Base-by-base conservation (phyloP, 2,888 invertebrate genomes). In the Pogonocherus hispidulus region DNA sequence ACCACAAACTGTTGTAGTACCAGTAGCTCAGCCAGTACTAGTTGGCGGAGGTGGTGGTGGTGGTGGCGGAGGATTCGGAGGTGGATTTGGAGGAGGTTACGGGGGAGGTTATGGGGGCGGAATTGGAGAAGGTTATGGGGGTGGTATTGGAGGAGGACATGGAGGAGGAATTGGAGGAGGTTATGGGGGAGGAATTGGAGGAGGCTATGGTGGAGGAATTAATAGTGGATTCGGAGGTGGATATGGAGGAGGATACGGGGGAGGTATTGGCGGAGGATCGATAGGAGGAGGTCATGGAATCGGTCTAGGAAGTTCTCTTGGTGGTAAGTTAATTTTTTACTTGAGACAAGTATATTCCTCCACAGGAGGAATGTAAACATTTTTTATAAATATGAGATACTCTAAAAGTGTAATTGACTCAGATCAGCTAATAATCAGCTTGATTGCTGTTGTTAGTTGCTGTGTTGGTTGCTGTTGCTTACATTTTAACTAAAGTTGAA, bases 1-100 rank as follows among this genome's bases (percentile, higher is more conserved):
- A 69, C 79, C 78, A 54, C 79, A 81, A 76, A 78, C 76, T 37
- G 69, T 81, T 63, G 78, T 79, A 37, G 79, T 80, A 66, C 78
- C 77, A 20, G 78, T 79, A 27, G 69, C 80, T 14, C 75, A 76
- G 70, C 76, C 78, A 20, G 67, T 79, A 41, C 66, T 56, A 52
- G 76, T 78, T 60, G 78, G 78, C 41, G 79, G 78, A 56, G 79
- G 77, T 16, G 75, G 77, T 54, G 76, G 79, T 22, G 77, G 78
- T 19, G 73, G 62, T 18, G 76, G 70, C 32, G 74, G 74, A 2
- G 56, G 59, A 4, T 27, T 46, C 16, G 73, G 73, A 19, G 67
- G 44, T 5, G 74, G 73, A n/a, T 71, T 71, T 11, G 75, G 74
- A 27, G 54, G 63, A 35, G 71, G 75, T 20, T 59, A 72, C 6